Conservation (phyloP, 2,797 vertebrate genomes). For the Artibeus lituratus region DNA sequence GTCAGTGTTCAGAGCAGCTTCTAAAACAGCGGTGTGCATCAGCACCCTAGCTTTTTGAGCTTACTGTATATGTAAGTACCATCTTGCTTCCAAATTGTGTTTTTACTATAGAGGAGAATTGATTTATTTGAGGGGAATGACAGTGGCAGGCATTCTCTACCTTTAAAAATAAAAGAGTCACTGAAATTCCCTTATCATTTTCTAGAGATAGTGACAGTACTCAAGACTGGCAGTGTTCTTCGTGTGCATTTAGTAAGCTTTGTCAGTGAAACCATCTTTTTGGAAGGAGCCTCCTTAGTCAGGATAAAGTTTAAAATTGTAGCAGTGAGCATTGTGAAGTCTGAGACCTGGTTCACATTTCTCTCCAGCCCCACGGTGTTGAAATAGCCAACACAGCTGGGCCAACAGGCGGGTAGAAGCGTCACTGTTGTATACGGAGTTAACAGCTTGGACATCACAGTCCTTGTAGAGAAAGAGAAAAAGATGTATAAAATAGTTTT, state of each 20-base stretch:
- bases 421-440: too few species aligned
- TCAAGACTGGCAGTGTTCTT: background rate
- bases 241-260: background rate
- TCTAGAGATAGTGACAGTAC: background rate
- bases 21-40: background rate
- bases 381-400: background rate
- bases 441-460: background rate
- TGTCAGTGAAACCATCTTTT: background rate
- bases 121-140: background rate
- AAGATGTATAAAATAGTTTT: background rate
- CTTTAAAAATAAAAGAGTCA: background rate
- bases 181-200: background rate
- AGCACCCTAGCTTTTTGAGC: background rate
- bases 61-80: background rate
- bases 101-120: background rate
- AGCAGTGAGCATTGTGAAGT: background rate
- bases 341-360: background rate
- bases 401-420: background rate
- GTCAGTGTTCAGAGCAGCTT: background rate
- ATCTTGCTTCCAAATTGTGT: background rate
- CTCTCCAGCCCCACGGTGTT: background rate
- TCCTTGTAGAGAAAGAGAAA: background rate
- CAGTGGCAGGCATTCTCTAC: background rate
- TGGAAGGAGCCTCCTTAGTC: background rate
- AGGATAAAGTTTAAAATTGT: background rate